Base-by-base conservation (phyloP, 2,888 invertebrate genomes). In the Epicampocera succincta region DNA sequence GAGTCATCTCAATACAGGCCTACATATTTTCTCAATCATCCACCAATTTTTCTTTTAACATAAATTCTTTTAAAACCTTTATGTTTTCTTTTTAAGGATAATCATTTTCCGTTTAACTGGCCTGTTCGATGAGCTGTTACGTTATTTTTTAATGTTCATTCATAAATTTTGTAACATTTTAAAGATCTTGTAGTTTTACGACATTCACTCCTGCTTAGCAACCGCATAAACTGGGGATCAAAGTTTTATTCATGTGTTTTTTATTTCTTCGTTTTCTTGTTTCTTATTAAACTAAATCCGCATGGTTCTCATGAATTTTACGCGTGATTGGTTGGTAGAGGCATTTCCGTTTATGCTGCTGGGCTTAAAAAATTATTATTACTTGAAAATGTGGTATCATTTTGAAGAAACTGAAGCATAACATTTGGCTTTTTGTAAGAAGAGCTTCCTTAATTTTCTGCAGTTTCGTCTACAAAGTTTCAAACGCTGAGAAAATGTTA, bases 281-380 rank as follows among this genome's bases (percentile, higher is more conserved):
- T 13, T 21, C 15, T 52, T 54, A 21, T 25, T 66, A 50, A 44
- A 48, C 3, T 15, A 74, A 71, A 63, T 65, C 56, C 25, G 42
- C 42, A 52, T 65, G 58, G 65, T 80, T 80, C 80, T 75, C 75
- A 80, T 80, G 75, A 60, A 63, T 80, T 75, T 44, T 60, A 75
- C 75, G 75, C 74, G 74, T 71, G 75, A 80, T 80, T 80, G 69
- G 75, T 46, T 75, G 6, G 58, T 65, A 60, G 58, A 80, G 75
- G 80, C 71, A 80, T 80, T 80, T 80, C 80, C 80, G 80, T 75
- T 80, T 80, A 65, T 75, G 80, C 80, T 63, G 33, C 33, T 65
- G 71, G 75, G 50, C 52, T 48, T 33, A 66, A 42, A 66, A 42
- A 19, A 29, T 15, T 48, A 25, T 48, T n/a, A 19, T 63, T 63